Percentiles rank a stretch among this genome's conserved stretches.
phyloP scores from a whole-genome alignment of 2,888 invertebrate species.

The Macrosiphum euphorbiae region DNA sequence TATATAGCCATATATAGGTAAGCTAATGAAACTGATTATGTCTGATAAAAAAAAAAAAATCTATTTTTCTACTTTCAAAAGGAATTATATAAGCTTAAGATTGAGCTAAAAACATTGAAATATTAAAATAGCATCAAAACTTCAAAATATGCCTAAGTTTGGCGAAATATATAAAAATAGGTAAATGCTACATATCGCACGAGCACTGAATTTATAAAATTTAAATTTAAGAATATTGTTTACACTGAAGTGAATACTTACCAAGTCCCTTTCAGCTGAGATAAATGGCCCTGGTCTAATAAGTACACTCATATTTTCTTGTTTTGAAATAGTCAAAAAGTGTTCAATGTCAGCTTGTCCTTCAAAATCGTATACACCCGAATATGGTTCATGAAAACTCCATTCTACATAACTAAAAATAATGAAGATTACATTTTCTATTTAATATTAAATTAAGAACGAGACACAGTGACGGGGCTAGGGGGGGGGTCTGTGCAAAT shows the following conservation, averaged over 20 bases:
- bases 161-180: neutral
- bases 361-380: conserved; percentile 79
- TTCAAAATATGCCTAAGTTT: too few species aligned
- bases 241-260: conserved; percentile 68
- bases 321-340: conserved; percentile 81
- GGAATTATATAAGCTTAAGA: too few species aligned
- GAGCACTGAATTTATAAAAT: neutral
- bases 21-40: too few species aligned
- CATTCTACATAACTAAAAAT: conserved; percentile 84
- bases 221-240: neutral
- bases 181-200: neutral
- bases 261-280: conserved; percentile 89
- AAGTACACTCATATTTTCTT: conserved; percentile 83
- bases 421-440: neutral
- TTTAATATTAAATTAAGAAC: neutral
- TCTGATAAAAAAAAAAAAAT: too few species aligned
- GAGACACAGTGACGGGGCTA: neutral
- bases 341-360: conserved; percentile 75
- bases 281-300: conserved; percentile 92
- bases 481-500: too few species aligned
- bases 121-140: too few species aligned
- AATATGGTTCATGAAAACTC: conserved; percentile 88
- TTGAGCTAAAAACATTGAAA: too few species aligned
- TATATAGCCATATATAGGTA: too few species aligned
- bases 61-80: too few species aligned